A percentile compares a stretch with the other conserved stretches of the same genome.
These are phyloP conservation scores for Thereva unica DNA, from an alignment of 2,888 invertebrate genomes.

Conservation along the genomic window DNA sequence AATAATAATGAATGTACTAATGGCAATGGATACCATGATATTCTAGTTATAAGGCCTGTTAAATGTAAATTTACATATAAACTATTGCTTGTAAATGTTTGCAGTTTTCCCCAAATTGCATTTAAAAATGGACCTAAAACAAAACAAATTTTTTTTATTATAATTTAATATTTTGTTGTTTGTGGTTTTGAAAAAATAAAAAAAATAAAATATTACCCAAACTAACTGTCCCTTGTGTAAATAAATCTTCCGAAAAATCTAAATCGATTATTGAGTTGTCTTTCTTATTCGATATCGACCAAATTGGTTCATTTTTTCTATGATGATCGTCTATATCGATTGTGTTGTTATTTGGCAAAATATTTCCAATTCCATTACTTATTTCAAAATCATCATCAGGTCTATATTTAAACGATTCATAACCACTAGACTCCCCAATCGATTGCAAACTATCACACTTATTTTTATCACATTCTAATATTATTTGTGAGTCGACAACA, in stretches of 20 bases:
- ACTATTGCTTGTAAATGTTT: constrained; percentile 81
- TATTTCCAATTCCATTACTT: constrained; percentile 40
- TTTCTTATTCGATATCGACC: constrained; percentile 53
- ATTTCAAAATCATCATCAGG: constrained; percentile 60
- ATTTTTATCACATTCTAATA: constrained; percentile 50
- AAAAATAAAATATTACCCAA: constrained; percentile 49
- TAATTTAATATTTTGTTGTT: not conserved
- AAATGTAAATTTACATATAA: constrained; percentile 84
- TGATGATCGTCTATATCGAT: constrained; percentile 51
- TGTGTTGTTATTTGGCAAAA: constrained; percentile 10
- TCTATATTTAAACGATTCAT: constrained; percentile 71
- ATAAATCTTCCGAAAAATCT: constrained; percentile 58
- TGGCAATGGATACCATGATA: constrained; percentile 88
- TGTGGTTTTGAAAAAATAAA: not conserved
- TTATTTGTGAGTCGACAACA: constrained; percentile 32
- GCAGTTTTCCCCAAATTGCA: constrained; percentile 78
- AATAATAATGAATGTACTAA: constrained; percentile 84
- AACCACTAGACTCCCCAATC: constrained; percentile 74
- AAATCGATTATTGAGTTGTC: constrained; percentile 54
- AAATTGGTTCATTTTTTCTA: constrained; percentile 46
- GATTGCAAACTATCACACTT: constrained; percentile 68
- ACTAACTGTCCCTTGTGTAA: constrained; percentile 58
- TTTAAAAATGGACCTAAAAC: constrained; percentile 77
- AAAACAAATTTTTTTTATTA: constrained; percentile 1
- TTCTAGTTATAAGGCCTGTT: constrained; percentile 81